Base-by-base conservation (phyloP, 2,888 invertebrate genomes). In the Cancer borealis region DNA sequence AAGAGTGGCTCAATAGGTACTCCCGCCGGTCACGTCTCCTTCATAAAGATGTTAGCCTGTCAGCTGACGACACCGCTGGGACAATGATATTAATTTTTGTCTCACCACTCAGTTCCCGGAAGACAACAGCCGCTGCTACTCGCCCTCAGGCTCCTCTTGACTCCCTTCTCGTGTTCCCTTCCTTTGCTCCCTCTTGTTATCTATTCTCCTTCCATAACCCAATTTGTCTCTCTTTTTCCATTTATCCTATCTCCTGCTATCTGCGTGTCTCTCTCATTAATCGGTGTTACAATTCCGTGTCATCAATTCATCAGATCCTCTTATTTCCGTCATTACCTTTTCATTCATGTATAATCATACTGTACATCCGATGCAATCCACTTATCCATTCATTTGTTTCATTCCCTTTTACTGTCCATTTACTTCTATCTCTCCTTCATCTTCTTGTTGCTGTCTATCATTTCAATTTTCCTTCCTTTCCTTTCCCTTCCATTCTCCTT, bases 1-100 rank as follows among this genome's bases (percentile, higher is more conserved):
- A 17, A 4, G 12, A 8, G 12, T 6, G 54, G n/a, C 30, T 21
- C 39, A 49, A 49, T 26, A n/a, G 88, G 10, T 39, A 47, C 12
- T 47, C 88, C 47, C 88, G n/a, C 88, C n/a, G 49, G 47, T 46
- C 88, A 88, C 88, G 88, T 88, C 88, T 88, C 49, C 88, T 88
- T 88, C 88, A 49, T 88, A 49, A 88, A 88, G 88, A 88, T 49
- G 49, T 88, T 88, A 45, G 46, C 47, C 88, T 88, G 47, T 49
- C 88, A 88, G 26, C 88, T 88, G 47, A 88, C 49, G 88, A 49
- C 47, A 49, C 88, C 88, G n/a, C 26, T 39, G 46, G 46, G 47
- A 49, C 49, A 49, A 88, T 49, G 26, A 88, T 49, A 88, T 88
- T 88, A 46, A 46, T 49, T 49, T 49, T 88, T 26, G 14, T 49